Evolutionary conservation across 2,113 vertebrate genomes (phyloP), one percentile per base, ranked within the genome.

Genomic region (Dasyurus viverrinus): DNA sequence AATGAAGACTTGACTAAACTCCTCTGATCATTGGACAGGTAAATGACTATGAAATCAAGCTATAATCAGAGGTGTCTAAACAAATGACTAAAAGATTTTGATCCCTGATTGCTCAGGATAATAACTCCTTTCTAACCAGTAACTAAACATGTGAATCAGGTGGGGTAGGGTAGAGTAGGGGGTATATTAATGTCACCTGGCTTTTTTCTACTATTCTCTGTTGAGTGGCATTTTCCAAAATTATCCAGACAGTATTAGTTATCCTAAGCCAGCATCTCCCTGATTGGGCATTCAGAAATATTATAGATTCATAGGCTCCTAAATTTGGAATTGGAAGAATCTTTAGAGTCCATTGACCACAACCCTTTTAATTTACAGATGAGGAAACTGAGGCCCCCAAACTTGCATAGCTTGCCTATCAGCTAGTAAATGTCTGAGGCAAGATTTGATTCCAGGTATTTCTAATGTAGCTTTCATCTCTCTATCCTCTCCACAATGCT

Each of bases 191-290:
- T 11, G 10, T 94, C 95, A 91, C 95, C 93, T 95, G 94, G n/a
- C 54, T 26, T 54, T n/a, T 92, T 42, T 53, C 25, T 42, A 42
- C 46, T 8, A 2, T 53, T 92, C 76, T 48, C n/a, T 42, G 46
- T 11, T 93, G 55, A 54, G 90, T 94, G 55, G 54, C 68, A 19
- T 76, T 97, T 96, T 96, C 96, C 89, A n/a, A 91, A 91, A 16
- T 89, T 46, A 95, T 97, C 27, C 42, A 57, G 94, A 47, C 7
- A 95, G 92, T 90, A 97, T 94, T 95, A 97, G 96, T 26, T 30
- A 22, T n/a, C 93, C 57, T 53, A 53, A 95, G 90, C 94, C 96
- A 96, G 47, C 0, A 27, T 90, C n/a, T 89, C 53, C 60, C 90
- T 42, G 54, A 50, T 84, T 93, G 54, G 8, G 2, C 36, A 19